Evolutionary conservation across 1,140 invertebrate genomes (phyloP).

Genomic region (Aricia agestis): DNA sequence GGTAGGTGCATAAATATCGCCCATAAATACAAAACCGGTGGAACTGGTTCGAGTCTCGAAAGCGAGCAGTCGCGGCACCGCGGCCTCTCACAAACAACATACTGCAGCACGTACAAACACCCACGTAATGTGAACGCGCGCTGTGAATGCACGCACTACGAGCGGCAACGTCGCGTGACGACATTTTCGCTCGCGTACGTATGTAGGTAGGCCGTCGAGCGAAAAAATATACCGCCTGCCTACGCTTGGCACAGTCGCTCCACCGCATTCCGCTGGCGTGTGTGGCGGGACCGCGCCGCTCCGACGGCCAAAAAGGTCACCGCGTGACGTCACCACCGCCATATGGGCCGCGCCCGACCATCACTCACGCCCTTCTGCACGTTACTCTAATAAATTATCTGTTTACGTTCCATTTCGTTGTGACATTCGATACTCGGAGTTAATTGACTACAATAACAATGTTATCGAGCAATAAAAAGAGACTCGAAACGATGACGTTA

Average conservation of each 20-base stretch:
- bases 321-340: constrained; percentile 63
- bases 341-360: constrained; percentile 59
- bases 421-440: constrained; percentile 34
- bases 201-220: constrained; percentile 72
- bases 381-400: constrained; percentile 45
- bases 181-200: constrained; percentile 76
- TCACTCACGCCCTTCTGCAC: constrained; percentile 51
- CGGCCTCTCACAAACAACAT: constrained; percentile 39
- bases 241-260: constrained; percentile 65
- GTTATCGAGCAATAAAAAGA: constrained; percentile 1
- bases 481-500: background rate
- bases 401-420: constrained; percentile 42
- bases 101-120: constrained; percentile 51
- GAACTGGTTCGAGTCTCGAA: constrained; percentile 43
- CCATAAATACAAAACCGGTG: constrained; percentile 74
- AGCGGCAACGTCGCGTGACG: constrained; percentile 76
- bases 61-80: constrained; percentile 14
- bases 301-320: constrained; percentile 69
- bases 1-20: constrained; percentile 69
- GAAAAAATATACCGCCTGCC: constrained; percentile 74
- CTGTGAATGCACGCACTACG: constrained; percentile 62
- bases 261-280: constrained; percentile 71
- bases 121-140: constrained; percentile 61
- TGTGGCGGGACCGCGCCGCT: constrained; percentile 50
- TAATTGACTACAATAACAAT: constrained; percentile 28